Evolutionary conservation across 2,797 vertebrate genomes (phyloP).

Genomic region (Lepus townsendii): DNA sequence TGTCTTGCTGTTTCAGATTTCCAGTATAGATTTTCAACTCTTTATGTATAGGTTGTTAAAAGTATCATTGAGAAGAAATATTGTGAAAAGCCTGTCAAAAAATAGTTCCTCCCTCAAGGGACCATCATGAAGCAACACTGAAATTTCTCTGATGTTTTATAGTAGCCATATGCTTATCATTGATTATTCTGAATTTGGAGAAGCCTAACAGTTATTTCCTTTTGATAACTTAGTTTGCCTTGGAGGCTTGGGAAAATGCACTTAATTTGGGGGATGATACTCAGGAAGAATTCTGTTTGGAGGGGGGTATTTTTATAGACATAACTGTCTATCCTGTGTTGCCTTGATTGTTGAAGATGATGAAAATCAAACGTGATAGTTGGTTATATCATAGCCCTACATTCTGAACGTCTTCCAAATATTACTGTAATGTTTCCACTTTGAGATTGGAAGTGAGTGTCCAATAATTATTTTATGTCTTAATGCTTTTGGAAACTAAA

Average conservation of each 20-base stretch:
- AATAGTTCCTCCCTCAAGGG: neutral
- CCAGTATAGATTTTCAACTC: neutral
- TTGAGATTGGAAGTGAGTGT: constrained; percentile 23
- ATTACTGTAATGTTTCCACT: constrained; percentile 6
- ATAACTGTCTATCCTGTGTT: neutral
- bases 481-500: constrained; percentile 59
- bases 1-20: neutral
- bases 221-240: constrained; percentile 39
- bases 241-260: constrained; percentile 47
- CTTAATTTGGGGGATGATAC: neutral
- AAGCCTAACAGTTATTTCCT: constrained; percentile 21
- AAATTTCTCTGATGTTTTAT: neutral
- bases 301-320: constrained; percentile 2
- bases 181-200: constrained; percentile 53
- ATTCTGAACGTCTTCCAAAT: neutral
- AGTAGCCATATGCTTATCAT: neutral
- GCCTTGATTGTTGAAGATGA: neutral
- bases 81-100: neutral
- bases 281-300: neutral
- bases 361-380: neutral
- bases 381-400: neutral
- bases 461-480: constrained; percentile 34
- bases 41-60: constrained; percentile 19
- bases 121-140: neutral
- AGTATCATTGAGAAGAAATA: constrained; percentile 9